phyloP scores from a whole-genome alignment of 2,797 vertebrate genomes.

The Telmatherina bonti region DNA sequence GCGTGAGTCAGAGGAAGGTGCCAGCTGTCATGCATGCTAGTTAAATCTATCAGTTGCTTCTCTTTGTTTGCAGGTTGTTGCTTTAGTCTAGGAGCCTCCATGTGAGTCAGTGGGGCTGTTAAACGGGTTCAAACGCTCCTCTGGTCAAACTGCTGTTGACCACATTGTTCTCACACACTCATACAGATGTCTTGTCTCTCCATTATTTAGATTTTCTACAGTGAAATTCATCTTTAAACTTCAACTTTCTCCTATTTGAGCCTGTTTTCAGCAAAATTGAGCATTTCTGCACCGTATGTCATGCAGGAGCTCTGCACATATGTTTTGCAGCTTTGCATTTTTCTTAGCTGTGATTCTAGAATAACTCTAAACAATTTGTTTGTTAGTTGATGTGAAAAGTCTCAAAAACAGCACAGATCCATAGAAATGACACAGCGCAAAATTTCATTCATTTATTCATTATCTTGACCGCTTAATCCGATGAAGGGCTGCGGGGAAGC shows the following conservation, averaged over 20 bases:
- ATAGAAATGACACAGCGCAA: no score
- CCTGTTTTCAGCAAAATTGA: no score
- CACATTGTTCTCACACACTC: background rate
- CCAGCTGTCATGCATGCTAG: background rate
- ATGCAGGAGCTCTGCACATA: no score
- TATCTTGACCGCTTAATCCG: no score
- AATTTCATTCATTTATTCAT: no score
- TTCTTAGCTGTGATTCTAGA: no score
- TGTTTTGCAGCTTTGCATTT: no score
- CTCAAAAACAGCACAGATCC: no score
- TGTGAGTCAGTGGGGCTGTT: background rate
- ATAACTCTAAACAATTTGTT: no score
- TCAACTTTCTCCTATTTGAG: background rate
- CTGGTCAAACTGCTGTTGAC: background rate
- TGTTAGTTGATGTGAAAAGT: no score
- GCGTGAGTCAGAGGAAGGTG: background rate
- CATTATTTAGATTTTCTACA: background rate
- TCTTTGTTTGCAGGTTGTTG: background rate
- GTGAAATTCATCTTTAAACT: background rate
- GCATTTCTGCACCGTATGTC: no score
- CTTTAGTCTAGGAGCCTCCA: background rate
- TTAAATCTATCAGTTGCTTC: background rate
- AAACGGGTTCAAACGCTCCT: background rate
- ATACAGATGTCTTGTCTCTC: background rate
- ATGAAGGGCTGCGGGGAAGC: no score